Evolutionary conservation across 1,140 invertebrate species (phyloP).

Genomic region (Pollicipes pollicipes): DNA sequence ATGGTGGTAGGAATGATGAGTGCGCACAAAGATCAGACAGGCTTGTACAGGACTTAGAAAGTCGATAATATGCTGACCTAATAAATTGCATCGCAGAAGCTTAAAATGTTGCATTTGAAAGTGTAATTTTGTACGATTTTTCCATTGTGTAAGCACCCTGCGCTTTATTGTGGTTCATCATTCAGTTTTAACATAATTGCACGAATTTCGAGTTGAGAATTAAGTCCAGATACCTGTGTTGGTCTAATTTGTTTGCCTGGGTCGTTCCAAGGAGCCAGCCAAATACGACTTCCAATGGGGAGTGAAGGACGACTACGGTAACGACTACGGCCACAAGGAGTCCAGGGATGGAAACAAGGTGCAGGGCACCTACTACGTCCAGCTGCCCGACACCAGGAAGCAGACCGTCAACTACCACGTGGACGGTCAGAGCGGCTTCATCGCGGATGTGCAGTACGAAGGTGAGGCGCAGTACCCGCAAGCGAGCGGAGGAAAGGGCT

Average conservation of each 20-base stretch:
- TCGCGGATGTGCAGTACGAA: background rate
- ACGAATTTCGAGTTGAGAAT: no score
- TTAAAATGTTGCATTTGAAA: background rate
- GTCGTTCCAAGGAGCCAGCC: background rate
- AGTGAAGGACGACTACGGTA: conserved; percentile 8
- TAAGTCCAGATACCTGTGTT: no score
- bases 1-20: background rate
- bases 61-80: background rate
- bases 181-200: no score
- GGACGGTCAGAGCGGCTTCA: conserved; percentile 6
- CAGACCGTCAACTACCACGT: conserved; percentile 9
- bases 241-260: background rate
- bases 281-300: background rate
- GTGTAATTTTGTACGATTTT: no score
- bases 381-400: conserved; percentile 7
- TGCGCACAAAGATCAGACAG: no score
- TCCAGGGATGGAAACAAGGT: conserved; percentile 9
- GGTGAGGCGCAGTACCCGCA: background rate
- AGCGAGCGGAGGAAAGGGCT: no score
- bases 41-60: background rate
- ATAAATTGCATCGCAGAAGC: background rate
- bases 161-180: no score
- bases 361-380: conserved; percentile 5
- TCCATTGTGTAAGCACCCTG: no score
- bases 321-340: conserved; percentile 17